Conservation (phyloP, 2,113 vertebrate species). For the Atrichornis clamosus region DNA sequence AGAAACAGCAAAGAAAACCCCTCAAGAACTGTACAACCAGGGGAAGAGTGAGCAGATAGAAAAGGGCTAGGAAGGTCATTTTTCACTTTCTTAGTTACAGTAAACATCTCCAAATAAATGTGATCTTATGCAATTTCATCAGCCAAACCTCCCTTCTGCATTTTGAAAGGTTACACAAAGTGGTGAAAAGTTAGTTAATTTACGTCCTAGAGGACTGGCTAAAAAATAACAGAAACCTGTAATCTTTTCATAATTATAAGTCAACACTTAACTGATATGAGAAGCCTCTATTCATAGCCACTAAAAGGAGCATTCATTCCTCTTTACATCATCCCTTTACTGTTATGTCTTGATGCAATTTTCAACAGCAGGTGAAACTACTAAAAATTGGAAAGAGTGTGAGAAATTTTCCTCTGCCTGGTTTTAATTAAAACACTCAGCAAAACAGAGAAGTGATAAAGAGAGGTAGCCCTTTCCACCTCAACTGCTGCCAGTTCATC, state of each 20-base stretch:
- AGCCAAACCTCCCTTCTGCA: background rate
- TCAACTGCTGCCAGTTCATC: background rate
- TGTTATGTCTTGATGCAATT: background rate
- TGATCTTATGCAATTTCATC: background rate
- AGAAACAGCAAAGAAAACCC: background rate
- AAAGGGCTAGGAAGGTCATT: background rate
- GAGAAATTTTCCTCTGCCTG: conserved; percentile 5
- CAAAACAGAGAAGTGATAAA: background rate
- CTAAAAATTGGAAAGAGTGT: background rate
- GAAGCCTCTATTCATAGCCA: conserved; percentile 21
- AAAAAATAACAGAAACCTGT: background rate
- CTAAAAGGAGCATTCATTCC: conserved; percentile 49
- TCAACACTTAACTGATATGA: conserved; percentile 25
- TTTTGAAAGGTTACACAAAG: background rate
- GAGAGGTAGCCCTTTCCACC: background rate
- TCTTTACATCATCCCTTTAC: conserved; percentile 14
- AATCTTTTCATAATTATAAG: background rate
- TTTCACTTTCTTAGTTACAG: background rate
- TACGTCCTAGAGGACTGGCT: background rate
- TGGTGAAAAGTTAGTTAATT: conserved; percentile 9
- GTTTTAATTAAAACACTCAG: conserved; percentile 26
- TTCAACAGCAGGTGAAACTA: conserved; percentile 37
- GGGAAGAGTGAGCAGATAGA: background rate
- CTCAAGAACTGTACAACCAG: background rate
- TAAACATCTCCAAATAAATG: background rate